These are phyloP conservation scores for Nemotelus pantherinus DNA, from an alignment of 2,888 invertebrate species.

Conservation along the genomic window DNA sequence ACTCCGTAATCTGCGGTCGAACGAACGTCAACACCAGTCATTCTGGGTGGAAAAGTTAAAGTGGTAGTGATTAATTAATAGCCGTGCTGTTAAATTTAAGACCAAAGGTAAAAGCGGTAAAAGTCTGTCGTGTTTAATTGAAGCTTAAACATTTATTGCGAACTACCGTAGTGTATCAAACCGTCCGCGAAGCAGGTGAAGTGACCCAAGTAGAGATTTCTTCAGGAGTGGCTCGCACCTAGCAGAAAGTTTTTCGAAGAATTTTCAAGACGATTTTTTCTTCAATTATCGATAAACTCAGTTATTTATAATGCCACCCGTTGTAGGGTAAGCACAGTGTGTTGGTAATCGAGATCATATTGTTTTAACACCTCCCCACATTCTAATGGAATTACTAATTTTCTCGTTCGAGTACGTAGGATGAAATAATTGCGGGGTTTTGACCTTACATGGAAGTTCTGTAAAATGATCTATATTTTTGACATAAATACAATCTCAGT, in stretches of 20 bases:
- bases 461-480: no score
- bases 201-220: not conserved
- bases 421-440: slow-evolving; percentile 10
- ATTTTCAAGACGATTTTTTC: slow-evolving; percentile 9
- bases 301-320: slow-evolving; percentile 48
- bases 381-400: not conserved
- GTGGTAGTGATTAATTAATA: no score
- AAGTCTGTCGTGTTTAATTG: not conserved
- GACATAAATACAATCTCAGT: no score
- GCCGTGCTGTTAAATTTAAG: not conserved
- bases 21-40: no score
- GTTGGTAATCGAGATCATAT: not conserved
- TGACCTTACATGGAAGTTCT: slow-evolving; percentile 22
- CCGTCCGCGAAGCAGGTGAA: not conserved
- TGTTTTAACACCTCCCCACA: not conserved
- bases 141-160: not conserved
- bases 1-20: no score
- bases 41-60: no score
- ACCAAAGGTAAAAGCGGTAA: slow-evolving; percentile 42
- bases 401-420: slow-evolving; percentile 5
- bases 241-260: slow-evolving; percentile 9
- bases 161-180: not conserved
- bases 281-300: not conserved
- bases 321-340: slow-evolving; percentile 49
- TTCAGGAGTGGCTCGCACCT: slow-evolving; percentile 29